Evolutionary conservation across 2,113 vertebrate genomes (phyloP).

Genomic region (Toxotes jaculatrix): DNA sequence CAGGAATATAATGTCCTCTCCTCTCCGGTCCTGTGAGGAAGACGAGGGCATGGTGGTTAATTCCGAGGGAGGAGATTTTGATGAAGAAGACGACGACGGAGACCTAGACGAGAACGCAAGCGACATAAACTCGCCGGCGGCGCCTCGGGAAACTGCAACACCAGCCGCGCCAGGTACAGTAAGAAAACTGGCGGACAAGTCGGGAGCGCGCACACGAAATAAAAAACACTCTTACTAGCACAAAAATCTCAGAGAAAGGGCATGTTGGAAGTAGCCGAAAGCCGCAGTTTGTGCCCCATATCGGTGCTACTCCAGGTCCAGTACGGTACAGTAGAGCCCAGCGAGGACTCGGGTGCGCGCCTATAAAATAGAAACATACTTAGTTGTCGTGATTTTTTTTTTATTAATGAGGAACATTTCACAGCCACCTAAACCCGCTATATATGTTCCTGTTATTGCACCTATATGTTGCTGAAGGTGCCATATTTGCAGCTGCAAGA

Average conservation of each 20-base stretch:
- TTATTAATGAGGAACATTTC: neutral
- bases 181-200: slow-evolving; percentile 73
- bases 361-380: slow-evolving; percentile 32
- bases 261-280: slow-evolving; percentile 31
- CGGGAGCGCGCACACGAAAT: slow-evolving; percentile 77
- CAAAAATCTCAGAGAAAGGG: neutral
- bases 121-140: slow-evolving; percentile 89
- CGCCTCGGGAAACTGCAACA: slow-evolving; percentile 85
- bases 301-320: slow-evolving; percentile 19
- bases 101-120: slow-evolving; percentile 87
- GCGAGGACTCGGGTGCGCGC: slow-evolving; percentile 48
- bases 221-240: slow-evolving; percentile 54
- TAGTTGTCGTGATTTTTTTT: neutral
- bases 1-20: slow-evolving; percentile 92
- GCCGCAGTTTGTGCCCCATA: slow-evolving; percentile 16
- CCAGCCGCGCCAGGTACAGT: slow-evolving; percentile 85
- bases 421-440: neutral
- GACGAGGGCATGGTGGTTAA: slow-evolving; percentile 92
- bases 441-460: neutral
- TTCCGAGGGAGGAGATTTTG: slow-evolving; percentile 93
- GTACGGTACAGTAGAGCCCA: slow-evolving; percentile 4
- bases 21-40: slow-evolving; percentile 91
- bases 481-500: slow-evolving; percentile 22
- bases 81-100: slow-evolving; percentile 91
- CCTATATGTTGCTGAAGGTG: slow-evolving; percentile 18